Percentiles rank a stretch among this genome's conserved stretches.
Evolutionary conservation across 2,113 vertebrate genomes (phyloP).

Genomic region (Platycercus adscitus): DNA sequence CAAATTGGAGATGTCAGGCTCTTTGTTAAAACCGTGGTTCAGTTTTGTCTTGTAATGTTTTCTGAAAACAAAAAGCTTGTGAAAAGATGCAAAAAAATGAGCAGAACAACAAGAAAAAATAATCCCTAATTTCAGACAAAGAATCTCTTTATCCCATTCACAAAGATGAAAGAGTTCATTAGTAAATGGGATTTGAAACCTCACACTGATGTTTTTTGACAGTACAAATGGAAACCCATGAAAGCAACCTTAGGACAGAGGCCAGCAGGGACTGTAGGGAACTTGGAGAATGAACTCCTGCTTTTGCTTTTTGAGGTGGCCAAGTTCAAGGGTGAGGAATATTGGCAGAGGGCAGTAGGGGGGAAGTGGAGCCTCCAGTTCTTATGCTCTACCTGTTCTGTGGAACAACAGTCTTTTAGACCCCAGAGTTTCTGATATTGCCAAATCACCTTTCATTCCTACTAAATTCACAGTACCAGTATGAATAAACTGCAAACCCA

Average conservation of each 20-base stretch:
- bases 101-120: slow-evolving; percentile 48
- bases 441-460: neutral
- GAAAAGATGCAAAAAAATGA: slow-evolving; percentile 57
- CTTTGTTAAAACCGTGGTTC: slow-evolving; percentile 26
- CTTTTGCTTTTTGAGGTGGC: neutral
- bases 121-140: slow-evolving; percentile 64
- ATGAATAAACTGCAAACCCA: neutral
- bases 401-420: neutral
- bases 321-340: neutral
- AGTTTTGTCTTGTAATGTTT: slow-evolving; percentile 44
- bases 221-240: slow-evolving; percentile 57
- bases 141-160: slow-evolving; percentile 59
- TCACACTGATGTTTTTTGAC: slow-evolving; percentile 59
- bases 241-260: slow-evolving; percentile 54
- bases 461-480: neutral
- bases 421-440: neutral
- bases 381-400: neutral
- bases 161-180: slow-evolving; percentile 68
- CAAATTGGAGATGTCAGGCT: slow-evolving; percentile 48
- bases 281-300: slow-evolving; percentile 6
- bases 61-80: slow-evolving; percentile 43
- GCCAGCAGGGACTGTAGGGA: slow-evolving; percentile 1
- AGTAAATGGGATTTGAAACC: slow-evolving; percentile 66
- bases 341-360: neutral
- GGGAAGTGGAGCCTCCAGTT: neutral